A percentile compares a stretch with the other conserved stretches of the same genome.
Evolutionary conservation across 2,888 invertebrate species (phyloP).

Genomic region (Iphiclides podalirius): DNA sequence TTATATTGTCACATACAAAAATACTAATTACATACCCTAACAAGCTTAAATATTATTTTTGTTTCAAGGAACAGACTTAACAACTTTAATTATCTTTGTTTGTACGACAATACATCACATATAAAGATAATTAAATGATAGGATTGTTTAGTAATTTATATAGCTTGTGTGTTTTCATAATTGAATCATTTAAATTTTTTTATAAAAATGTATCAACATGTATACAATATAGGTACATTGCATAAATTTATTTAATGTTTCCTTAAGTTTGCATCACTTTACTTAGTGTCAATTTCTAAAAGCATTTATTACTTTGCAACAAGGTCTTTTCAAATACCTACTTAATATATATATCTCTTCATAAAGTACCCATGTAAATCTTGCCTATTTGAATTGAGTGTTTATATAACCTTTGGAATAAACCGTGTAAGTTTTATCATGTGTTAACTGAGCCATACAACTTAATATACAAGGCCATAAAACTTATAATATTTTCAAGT

Average conservation of each 20-base stretch:
- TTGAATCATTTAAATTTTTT: background rate
- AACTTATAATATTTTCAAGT: background rate
- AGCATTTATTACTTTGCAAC: background rate
- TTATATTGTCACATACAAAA: background rate
- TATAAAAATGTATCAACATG: background rate
- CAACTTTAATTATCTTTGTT: background rate
- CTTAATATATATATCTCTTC: background rate
- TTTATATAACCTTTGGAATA: no score
- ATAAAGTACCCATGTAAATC: slow-evolving; percentile 5
- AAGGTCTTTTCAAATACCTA: background rate
- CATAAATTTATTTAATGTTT: background rate
- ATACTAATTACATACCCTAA: background rate
- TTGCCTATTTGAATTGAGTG: slow-evolving; percentile 8
- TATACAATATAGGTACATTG: no score
- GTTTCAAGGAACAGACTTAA: background rate
- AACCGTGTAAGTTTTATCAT: no score
- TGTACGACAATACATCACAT: background rate
- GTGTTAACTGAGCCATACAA: no score
- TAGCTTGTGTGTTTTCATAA: background rate
- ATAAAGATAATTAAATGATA: background rate
- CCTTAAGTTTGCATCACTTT: background rate
- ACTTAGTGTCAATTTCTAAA: background rate
- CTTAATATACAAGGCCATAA: background rate
- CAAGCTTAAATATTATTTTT: background rate
- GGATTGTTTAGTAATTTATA: background rate